Evolutionary conservation across 2,113 vertebrate species (phyloP).

Genomic region (Oncorhynchus tshawytscha): DNA sequence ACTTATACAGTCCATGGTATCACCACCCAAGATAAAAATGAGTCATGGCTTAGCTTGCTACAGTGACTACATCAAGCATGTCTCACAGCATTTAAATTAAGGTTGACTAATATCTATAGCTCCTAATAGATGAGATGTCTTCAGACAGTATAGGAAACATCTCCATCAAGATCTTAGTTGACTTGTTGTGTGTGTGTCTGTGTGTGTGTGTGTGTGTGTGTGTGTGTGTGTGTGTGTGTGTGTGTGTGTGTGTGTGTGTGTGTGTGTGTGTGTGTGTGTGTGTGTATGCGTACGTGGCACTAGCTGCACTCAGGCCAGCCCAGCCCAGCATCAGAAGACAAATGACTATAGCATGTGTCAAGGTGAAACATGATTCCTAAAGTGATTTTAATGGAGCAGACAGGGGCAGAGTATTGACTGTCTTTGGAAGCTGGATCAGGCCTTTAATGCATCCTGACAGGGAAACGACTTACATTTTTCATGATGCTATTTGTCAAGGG

Average conservation of each 20-base stretch:
- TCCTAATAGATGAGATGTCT: background rate
- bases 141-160: too few species aligned
- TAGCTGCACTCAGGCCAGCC: constrained; percentile 12
- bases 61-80: constrained; percentile 9
- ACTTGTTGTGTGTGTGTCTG: background rate
- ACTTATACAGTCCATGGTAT: too few species aligned
- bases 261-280: background rate
- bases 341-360: constrained; percentile 27
- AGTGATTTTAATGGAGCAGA: constrained; percentile 56
- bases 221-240: background rate
- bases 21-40: background rate
- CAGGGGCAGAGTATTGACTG: constrained; percentile 40
- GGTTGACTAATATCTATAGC: constrained; percentile 24
- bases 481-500: constrained; percentile 47
- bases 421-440: constrained; percentile 43
- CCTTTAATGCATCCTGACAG: constrained; percentile 55
- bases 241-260: background rate
- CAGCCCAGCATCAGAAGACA: constrained; percentile 4
- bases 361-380: constrained; percentile 52
- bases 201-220: too few species aligned
- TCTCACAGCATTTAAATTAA: constrained; percentile 14
- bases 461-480: constrained; percentile 56
- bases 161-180: background rate
- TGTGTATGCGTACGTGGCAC: background rate
- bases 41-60: constrained; percentile 39